Percentiles rank a stretch among this genome's conserved stretches.
phyloP scores from a whole-genome alignment of 2,888 invertebrate genomes.

The Eueremaeus valkanovi region DNA sequence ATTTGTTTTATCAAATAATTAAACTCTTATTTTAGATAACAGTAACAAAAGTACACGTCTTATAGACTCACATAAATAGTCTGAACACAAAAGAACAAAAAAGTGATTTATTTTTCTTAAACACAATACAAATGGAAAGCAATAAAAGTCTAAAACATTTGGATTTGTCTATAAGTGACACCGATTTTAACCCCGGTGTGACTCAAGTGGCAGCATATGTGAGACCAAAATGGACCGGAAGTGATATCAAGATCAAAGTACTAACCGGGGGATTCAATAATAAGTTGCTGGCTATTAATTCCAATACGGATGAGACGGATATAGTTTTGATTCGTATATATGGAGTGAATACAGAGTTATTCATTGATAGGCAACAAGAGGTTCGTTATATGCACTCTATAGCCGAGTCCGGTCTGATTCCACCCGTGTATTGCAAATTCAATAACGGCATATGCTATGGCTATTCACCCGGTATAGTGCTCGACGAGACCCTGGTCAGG shows the following conservation, averaged over 20 bases:
- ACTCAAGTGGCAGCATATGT: constrained; percentile 41
- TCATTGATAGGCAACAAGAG: constrained; percentile 84
- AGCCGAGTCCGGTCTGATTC: constrained; percentile 71
- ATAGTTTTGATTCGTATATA: constrained; percentile 82
- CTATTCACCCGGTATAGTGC: constrained; percentile 68
- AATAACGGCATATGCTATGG: constrained; percentile 90
- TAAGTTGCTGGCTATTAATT: constrained; percentile 75
- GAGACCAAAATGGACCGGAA: constrained; percentile 39
- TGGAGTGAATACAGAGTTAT: constrained; percentile 85
- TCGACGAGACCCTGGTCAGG: constrained; percentile 63
- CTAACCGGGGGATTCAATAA: constrained; percentile 94
- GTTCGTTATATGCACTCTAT: constrained; percentile 56
- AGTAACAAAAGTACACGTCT: too few species aligned
- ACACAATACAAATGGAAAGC: constrained; percentile 9
- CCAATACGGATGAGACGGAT: constrained; percentile 56
- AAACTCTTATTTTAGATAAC: too few species aligned
- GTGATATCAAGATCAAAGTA: constrained; percentile 57
- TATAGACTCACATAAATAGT: too few species aligned
- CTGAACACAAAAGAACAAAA: too few species aligned
- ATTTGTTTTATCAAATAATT: too few species aligned
- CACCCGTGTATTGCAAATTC: constrained; percentile 82
- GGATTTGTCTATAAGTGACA: not conserved
- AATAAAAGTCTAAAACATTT: not conserved
- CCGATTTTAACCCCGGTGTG: constrained; percentile 42
- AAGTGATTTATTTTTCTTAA: too few species aligned